Conservation (phyloP, 2,888 invertebrate genomes). For the Hartigia nigra region DNA sequence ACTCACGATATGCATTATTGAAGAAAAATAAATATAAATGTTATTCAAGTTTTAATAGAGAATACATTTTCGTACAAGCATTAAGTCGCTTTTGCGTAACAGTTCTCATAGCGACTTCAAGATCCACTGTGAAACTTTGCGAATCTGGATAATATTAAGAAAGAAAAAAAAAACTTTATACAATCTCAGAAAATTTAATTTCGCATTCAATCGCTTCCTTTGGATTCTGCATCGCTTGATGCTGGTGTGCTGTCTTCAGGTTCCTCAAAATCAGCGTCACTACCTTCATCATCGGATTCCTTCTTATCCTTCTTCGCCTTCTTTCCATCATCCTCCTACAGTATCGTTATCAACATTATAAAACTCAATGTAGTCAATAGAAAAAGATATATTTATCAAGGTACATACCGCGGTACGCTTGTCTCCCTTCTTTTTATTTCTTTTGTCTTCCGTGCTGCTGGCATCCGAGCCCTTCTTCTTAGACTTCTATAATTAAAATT, state of each 20-base stretch:
- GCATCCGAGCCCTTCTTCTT: slow-evolving; percentile 42
- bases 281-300: slow-evolving; percentile 74
- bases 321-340: slow-evolving; percentile 56
- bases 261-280: slow-evolving; percentile 73
- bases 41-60: background rate
- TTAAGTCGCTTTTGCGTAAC: background rate
- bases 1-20: background rate
- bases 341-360: background rate
- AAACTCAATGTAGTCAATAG: background rate
- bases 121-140: background rate
- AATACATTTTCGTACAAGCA: background rate
- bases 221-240: slow-evolving; percentile 60
- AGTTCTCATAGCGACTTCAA: background rate
- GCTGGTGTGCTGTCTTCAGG: slow-evolving; percentile 65
- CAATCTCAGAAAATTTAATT: background rate
- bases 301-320: slow-evolving; percentile 65
- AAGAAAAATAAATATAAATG: background rate
- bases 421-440: slow-evolving; percentile 40
- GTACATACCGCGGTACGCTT: slow-evolving; percentile 4
- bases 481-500: slow-evolving; percentile 11
- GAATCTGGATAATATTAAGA: background rate
- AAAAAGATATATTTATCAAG: background rate
- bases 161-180: background rate
- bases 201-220: slow-evolving; percentile 52
- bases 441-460: slow-evolving; percentile 29